A percentile compares a stretch with the other conserved stretches of the same genome.
Conservation (phyloP, 2,113 vertebrate species). For the Atractosteus spatula region DNA sequence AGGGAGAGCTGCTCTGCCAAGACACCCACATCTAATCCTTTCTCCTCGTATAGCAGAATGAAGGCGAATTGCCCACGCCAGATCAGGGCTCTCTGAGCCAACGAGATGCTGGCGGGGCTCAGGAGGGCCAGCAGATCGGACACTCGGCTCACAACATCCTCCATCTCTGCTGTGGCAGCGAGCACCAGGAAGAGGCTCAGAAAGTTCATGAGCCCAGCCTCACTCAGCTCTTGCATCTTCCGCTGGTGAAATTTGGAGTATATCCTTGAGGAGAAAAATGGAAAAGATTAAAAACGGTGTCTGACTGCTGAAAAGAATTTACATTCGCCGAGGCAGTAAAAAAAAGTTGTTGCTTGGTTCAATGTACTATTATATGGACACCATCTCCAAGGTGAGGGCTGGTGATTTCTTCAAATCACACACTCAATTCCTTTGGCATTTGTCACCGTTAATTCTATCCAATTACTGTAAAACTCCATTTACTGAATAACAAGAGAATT, state of each 20-base stretch:
- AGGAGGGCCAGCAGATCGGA: conserved; percentile 78
- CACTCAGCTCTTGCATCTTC: conserved; percentile 89
- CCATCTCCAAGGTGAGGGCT: too few relatives aligned
- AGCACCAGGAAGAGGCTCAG: conserved; percentile 85
- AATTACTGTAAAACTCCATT: too few relatives aligned
- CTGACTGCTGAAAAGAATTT: too few relatives aligned
- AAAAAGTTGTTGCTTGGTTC: too few relatives aligned
- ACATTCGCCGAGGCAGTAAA: too few relatives aligned
- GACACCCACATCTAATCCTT: conserved; percentile 79
- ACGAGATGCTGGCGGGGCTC: conserved; percentile 53
- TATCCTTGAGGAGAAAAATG: conserved; percentile 66
- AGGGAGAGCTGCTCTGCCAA: conserved; percentile 75
- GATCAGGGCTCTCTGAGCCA: conserved; percentile 68
- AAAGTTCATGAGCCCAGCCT: conserved; percentile 87
- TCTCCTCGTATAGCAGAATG: conserved; percentile 81
- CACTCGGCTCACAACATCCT: conserved; percentile 79
- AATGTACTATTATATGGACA: too few relatives aligned
- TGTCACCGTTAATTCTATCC: too few relatives aligned
- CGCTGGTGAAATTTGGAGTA: conserved; percentile 92
- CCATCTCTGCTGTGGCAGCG: conserved; percentile 74
- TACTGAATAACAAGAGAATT: too few relatives aligned
- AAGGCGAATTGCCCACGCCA: conserved; percentile 89
- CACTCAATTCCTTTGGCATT: too few relatives aligned
- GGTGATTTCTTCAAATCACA: too few relatives aligned
- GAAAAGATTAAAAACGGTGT: too few relatives aligned